Conservation (phyloP, 2,888 invertebrate species). For the Thecocarcelia acutangulata region DNA sequence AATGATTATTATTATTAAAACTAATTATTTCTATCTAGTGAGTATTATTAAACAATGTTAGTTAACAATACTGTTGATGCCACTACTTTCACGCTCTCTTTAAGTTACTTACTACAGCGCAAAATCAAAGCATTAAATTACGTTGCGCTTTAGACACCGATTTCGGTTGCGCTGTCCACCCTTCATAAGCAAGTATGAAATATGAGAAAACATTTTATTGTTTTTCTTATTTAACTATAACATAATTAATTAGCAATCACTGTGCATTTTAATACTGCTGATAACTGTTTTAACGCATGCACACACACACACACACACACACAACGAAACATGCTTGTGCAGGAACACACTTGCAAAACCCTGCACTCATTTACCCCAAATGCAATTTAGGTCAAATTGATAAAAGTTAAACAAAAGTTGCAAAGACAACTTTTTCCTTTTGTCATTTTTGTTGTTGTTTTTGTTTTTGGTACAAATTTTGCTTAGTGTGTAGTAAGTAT, state of each 20-base stretch:
- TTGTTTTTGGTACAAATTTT: background rate
- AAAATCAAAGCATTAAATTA: too few relatives aligned
- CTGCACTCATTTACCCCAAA: slow-evolving; percentile 18
- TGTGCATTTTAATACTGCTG: background rate
- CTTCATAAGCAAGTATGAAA: too few relatives aligned
- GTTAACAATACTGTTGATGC: too few relatives aligned
- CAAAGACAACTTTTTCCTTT: slow-evolving; percentile 33
- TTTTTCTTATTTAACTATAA: too few relatives aligned
- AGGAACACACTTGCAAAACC: background rate
- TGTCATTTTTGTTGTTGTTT: background rate
- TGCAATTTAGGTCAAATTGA: slow-evolving; percentile 65
- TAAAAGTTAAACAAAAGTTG: slow-evolving; percentile 58
- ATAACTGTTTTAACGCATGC: background rate
- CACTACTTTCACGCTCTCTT: too few relatives aligned
- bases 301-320: background rate
- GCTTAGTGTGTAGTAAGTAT: slow-evolving; percentile 6
- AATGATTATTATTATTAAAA: too few relatives aligned
- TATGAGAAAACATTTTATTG: too few relatives aligned
- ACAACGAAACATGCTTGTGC: background rate
- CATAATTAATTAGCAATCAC: background rate
- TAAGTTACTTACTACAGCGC: too few relatives aligned
- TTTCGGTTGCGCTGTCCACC: too few relatives aligned
- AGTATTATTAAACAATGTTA: too few relatives aligned
- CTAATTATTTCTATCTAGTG: too few relatives aligned
- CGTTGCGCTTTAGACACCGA: too few relatives aligned